These are phyloP conservation scores for Deroplatys truncata DNA, from an alignment of 2,888 invertebrate genomes.

Conservation along the genomic window DNA sequence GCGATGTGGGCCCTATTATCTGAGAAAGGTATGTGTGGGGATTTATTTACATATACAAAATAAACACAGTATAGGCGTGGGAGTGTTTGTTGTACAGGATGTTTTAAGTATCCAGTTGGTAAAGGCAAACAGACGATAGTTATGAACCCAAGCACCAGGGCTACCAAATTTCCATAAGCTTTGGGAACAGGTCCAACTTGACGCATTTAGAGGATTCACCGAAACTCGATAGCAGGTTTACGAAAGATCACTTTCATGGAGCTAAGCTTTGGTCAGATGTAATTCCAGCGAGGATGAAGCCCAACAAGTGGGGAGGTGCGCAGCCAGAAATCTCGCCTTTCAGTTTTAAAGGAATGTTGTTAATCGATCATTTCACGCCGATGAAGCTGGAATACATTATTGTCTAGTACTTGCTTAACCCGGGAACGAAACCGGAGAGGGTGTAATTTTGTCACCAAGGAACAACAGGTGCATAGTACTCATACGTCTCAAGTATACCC, in stretches of 20 bases:
- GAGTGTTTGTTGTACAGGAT: no score
- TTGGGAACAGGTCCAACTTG: background rate
- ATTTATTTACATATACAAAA: no score
- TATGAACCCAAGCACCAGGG: no score
- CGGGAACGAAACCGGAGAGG: background rate
- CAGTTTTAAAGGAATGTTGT: background rate
- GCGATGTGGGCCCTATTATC: no score
- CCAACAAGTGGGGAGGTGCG: background rate
- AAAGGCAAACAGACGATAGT: no score
- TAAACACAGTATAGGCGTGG: no score
- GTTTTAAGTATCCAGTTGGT: no score
- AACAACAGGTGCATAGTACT: no score
- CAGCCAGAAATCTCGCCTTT: background rate
- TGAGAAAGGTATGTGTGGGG: no score
- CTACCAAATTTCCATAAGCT: background rate
- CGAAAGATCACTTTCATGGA: background rate
- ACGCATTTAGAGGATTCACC: background rate
- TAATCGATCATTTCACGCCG: background rate
- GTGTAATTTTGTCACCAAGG: no score
- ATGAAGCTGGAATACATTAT: background rate
- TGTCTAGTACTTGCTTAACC: background rate
- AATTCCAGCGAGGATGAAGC: background rate
- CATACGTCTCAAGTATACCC: no score
- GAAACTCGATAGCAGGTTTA: background rate
- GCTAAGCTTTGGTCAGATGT: background rate